phyloP scores from a whole-genome alignment of 2,113 vertebrate genomes.

The Chitala chitala region DNA sequence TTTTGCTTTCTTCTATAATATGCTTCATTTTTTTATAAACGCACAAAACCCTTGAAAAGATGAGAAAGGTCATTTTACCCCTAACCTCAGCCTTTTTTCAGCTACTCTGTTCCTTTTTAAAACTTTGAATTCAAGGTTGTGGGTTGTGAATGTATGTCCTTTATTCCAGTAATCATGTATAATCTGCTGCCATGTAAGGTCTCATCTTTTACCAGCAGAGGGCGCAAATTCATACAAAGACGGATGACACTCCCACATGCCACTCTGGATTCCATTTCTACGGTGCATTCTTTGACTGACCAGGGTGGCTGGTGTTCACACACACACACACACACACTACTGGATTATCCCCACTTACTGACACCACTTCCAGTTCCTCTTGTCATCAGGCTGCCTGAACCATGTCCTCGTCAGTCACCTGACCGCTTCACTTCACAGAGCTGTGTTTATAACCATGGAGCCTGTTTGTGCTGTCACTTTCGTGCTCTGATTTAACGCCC shows the following conservation, averaged over 20 bases:
- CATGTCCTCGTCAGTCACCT: not conserved
- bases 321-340: not conserved
- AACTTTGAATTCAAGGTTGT: not conserved
- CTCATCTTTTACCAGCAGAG: constrained; percentile 5
- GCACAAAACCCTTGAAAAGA: too few relatives aligned
- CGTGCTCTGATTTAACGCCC: constrained; percentile 36
- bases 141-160: too few relatives aligned
- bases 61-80: too few relatives aligned
- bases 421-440: constrained; percentile 14
- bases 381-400: not conserved
- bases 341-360: not conserved
- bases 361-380: not conserved
- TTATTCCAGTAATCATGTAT: not conserved
- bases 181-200: not conserved
- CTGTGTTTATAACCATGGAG: constrained; percentile 37
- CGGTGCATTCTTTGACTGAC: not conserved
- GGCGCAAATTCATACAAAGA: not conserved
- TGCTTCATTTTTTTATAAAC: too few relatives aligned
- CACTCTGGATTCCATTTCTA: not conserved
- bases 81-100: too few relatives aligned
- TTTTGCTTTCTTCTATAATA: too few relatives aligned
- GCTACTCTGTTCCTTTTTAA: too few relatives aligned
- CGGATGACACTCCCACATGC: not conserved
- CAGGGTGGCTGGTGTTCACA: not conserved
- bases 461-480: not conserved